A percentile compares a stretch with the other conserved stretches of the same genome.
Conservation (phyloP, 2,113 vertebrate genomes). For the Sisor rabdophorus region DNA sequence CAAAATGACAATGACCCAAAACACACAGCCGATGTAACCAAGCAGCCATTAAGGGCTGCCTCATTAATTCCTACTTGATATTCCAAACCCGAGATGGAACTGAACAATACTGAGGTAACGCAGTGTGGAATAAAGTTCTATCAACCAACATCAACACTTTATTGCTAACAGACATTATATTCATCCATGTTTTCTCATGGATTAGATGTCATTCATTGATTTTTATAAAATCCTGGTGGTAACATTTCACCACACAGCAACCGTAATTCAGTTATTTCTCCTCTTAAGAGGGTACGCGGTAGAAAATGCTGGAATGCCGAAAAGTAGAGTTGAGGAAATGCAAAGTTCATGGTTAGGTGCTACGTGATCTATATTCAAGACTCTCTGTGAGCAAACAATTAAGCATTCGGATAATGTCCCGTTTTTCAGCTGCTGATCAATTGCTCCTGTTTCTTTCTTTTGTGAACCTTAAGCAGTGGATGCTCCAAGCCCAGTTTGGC, state of each 20-base stretch:
- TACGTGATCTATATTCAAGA: slow-evolving; percentile 29
- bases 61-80: too few species aligned
- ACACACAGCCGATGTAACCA: too few species aligned
- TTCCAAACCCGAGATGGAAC: too few species aligned
- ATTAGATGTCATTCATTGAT: background rate
- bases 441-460: slow-evolving; percentile 37
- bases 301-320: slow-evolving; percentile 18
- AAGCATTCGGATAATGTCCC: slow-evolving; percentile 26
- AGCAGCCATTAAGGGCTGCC: too few species aligned
- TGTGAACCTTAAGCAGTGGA: slow-evolving; percentile 20
- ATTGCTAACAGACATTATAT: background rate
- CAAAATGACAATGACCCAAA: too few species aligned
- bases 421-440: slow-evolving; percentile 41
- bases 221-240: background rate
- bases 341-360: slow-evolving; percentile 39
- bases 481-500: slow-evolving; percentile 15
- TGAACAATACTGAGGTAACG: too few species aligned
- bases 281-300: slow-evolving; percentile 22
- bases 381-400: slow-evolving; percentile 45
- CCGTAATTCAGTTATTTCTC: background rate
- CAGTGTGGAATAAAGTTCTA: too few species aligned
- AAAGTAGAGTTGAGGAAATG: slow-evolving; percentile 20
- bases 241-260: slow-evolving; percentile 22
- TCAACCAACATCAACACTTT: background rate
- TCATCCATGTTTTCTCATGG: slow-evolving; percentile 1